Base-by-base conservation (phyloP, 2,113 vertebrate species). In the Amphiprion percula region DNA sequence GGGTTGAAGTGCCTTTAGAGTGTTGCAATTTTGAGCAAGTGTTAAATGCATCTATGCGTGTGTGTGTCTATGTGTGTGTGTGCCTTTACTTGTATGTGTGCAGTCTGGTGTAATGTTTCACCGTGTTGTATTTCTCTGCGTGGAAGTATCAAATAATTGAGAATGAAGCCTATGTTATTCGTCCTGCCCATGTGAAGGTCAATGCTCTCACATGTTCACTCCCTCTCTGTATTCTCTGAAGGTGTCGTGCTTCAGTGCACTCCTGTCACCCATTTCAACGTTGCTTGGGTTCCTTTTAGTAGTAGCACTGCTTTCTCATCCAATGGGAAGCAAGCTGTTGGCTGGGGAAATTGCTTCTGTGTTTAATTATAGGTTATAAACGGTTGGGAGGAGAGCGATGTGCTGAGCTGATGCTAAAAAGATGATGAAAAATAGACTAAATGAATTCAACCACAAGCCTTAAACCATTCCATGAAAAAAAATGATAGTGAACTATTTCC, bases 331-430 rank as follows among this genome's bases (percentile, higher is more conserved):
- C 70, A 60, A 74, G 82, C 82, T 84, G 82, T 69, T 87, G 77
- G 80, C 87, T 69, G 67, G 79, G 88, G 86, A 88, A 92, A 92
- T 90, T 84, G 85, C 89, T 58, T 75, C 63, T 86, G 76, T 77
- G 84, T 93, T 91, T 92, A 92, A 92, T 92, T 91, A 89, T 80
- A 83, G 87, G 74, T 77, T 83, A 77, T 85, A 88, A 84, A 90
- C 58, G 78, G 80, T 82, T 76, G 82, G 82, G 84, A 87, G 74
- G 78, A 87, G 81, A 82, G 63, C 56, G 39, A 56, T 78, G 82
- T 73, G 74, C 77, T 16, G 4, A 14, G 61, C 61, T 67, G 79
- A 87, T 83, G 82, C 74, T 85, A 82, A 85, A 85, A 88, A 77
- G 77, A 90, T 75, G 69, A 88, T 39, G 60, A 88, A 84, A 55